A percentile compares a stretch with the other conserved stretches of the same genome.
These are phyloP conservation scores for Chalcis sispes DNA, from an alignment of 2,888 invertebrate genomes.

Conservation along the genomic window DNA sequence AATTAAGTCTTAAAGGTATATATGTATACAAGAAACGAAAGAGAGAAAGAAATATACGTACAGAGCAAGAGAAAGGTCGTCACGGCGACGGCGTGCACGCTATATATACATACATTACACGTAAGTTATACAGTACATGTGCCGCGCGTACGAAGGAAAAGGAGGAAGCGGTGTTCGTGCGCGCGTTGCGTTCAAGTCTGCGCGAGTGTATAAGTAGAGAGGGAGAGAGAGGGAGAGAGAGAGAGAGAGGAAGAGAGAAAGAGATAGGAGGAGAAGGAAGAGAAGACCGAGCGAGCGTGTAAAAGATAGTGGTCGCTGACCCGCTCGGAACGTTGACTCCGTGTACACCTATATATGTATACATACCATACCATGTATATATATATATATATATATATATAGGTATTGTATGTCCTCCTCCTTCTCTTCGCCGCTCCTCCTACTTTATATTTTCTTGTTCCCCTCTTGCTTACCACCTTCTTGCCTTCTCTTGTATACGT, in stretches of 20 bases:
- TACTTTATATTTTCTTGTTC: conserved; percentile 15
- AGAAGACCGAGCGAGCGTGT: conserved; percentile 66
- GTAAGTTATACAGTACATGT: not conserved
- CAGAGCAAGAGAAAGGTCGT: conserved; percentile 40
- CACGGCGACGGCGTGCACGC: not conserved
- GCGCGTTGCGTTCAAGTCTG: too few relatives aligned
- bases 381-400: too few relatives aligned
- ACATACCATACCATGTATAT: too few relatives aligned
- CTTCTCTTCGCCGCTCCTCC: conserved; percentile 19
- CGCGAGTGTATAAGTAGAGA: too few relatives aligned
- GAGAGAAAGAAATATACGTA: not conserved
- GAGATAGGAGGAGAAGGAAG: conserved; percentile 61
- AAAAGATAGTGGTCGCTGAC: conserved; percentile 74
- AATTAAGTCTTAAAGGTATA: not conserved
- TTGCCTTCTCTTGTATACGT: too few relatives aligned
- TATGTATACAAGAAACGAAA: not conserved
- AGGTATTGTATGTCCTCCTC: conserved; percentile 38
- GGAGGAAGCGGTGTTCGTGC: conserved; percentile 15
- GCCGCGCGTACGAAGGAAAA: conserved; percentile 3
- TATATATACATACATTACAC: not conserved
- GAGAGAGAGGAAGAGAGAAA: conserved; percentile 59
- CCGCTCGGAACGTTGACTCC: conserved; percentile 76
- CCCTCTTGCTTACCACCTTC: not conserved
- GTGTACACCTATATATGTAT: too few relatives aligned
- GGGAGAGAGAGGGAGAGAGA: conserved; percentile 5